Base-by-base conservation (phyloP, 2,113 vertebrate genomes). In the Oceanites oceanicus region DNA sequence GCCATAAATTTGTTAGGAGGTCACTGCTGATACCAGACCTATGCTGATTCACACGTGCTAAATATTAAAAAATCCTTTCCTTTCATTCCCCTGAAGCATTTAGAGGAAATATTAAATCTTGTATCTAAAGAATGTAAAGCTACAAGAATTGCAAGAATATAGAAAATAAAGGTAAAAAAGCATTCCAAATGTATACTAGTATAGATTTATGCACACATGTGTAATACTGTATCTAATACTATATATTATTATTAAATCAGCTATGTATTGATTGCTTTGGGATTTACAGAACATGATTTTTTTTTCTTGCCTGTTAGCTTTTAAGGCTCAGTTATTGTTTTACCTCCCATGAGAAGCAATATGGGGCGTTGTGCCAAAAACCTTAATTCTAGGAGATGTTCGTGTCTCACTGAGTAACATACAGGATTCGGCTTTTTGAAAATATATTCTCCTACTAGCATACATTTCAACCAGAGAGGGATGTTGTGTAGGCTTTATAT, bases 101-200 rank as follows among this genome's bases (percentile, higher is more conserved):
- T 75, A 80, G 30, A 92, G 66, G 58, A 94, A 94, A 78, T 92
- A 92, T n/a, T 92, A 85, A 79, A 70, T 92, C 82, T 93, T 80
- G 2, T 87, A 45, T 49, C 47, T 91, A 94, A 88, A 90, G 50
- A 93, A 86, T 76, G 27, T 79, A 86, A 87, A 87, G 52, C 30
- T 75, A n/a, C 2, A 4, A 30, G 32, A 78, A 3, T 78, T 52
- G 13, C 13, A 89, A 32, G 55, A 70, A 21, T 72, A 49, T 29
- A 34, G 83, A 83, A 76, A 73, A 47, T 27, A 50, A 62, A 88
- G 30, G 53, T 75, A 12, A 52, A 65, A 82, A 90, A 79, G 2
- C 34, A 42, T 88, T 88, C 36, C 16, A 52, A 56, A 63, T 49
- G 3, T 52, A 81, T 73, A 49, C 9, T 34, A 63, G 11, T 66